Percentiles rank a stretch among this genome's conserved stretches.
phyloP scores from a whole-genome alignment of 1,140 invertebrate species.

The Drosophila biarmipes region DNA sequence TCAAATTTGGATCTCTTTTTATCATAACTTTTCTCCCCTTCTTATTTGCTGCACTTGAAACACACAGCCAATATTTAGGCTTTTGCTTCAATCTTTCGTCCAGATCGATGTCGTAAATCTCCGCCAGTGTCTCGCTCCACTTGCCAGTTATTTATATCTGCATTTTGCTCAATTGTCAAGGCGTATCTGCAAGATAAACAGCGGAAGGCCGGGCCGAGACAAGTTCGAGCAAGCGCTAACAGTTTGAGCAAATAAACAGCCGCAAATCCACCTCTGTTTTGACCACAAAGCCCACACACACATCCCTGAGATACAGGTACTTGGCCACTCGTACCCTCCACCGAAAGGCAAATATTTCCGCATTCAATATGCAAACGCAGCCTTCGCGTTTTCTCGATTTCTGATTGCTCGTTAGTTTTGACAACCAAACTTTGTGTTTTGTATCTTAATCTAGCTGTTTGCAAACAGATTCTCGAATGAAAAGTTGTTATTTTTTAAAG shows the following conservation, averaged over 20 bases:
- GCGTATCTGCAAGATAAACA: constrained; percentile 51
- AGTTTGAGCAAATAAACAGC: constrained; percentile 38
- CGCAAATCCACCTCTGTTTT: constrained; percentile 34
- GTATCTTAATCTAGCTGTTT: constrained; percentile 2
- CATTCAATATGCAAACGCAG: constrained; percentile 43
- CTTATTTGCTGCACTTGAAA: constrained; percentile 18
- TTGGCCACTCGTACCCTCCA: constrained; percentile 2
- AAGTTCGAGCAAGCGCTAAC: constrained; percentile 44
- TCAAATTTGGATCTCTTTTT: too few relatives aligned
- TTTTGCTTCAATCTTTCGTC: constrained; percentile 7
- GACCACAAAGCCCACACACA: constrained; percentile 31
- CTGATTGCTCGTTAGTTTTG: constrained; percentile 46
- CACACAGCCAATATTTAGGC: constrained; percentile 48
- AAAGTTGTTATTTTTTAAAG: constrained; percentile 37
- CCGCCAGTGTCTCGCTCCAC: constrained; percentile 1
- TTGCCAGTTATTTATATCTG: constrained; percentile 24
- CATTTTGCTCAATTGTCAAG: constrained; percentile 46
- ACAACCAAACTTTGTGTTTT: constrained; percentile 34
- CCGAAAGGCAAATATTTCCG: constrained; percentile 44
- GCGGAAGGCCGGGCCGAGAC: constrained; percentile 39
- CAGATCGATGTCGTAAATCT: constrained; percentile 18
- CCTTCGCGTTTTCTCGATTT: constrained; percentile 20
- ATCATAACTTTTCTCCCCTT: not conserved
- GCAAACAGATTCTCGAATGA: not conserved
- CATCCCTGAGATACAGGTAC: constrained; percentile 1